These are phyloP conservation scores for Noctuana brunneofusca DNA, from an alignment of 2,888 invertebrate genomes.

Conservation along the genomic window DNA sequence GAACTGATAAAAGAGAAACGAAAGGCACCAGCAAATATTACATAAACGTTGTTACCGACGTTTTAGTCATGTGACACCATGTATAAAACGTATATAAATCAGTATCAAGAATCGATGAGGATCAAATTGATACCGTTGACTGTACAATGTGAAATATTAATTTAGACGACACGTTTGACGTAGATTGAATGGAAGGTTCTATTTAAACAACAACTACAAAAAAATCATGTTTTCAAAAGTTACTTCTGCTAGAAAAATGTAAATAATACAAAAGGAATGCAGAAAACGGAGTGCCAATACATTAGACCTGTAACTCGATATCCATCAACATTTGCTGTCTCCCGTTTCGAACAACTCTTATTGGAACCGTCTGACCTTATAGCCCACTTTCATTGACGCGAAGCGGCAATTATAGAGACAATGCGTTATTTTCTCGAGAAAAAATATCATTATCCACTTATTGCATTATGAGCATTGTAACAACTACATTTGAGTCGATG, in stretches of 20 bases:
- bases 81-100: neutral
- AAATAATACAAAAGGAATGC: neutral
- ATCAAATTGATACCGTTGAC: constrained; percentile 5
- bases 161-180: constrained; percentile 1
- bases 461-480: neutral
- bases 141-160: neutral
- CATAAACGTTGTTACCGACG: neutral
- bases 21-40: neutral
- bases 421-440: constrained; percentile 42
- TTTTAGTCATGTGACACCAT: constrained; percentile 7
- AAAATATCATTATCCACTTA: constrained; percentile 18
- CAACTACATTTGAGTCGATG: neutral
- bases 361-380: constrained; percentile 54
- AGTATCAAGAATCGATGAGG: neutral
- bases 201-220: too few species aligned
- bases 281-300: neutral
- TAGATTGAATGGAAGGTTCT: neutral
- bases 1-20: neutral
- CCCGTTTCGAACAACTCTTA: constrained; percentile 46
- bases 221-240: too few species aligned
- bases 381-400: constrained; percentile 56
- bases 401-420: constrained; percentile 53
- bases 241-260: too few species aligned
- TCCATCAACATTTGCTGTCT: constrained; percentile 46
- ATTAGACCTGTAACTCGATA: constrained; percentile 36